Evolutionary conservation across 2,797 vertebrate species (phyloP).

Genomic region (Trachops cirrhosus): DNA sequence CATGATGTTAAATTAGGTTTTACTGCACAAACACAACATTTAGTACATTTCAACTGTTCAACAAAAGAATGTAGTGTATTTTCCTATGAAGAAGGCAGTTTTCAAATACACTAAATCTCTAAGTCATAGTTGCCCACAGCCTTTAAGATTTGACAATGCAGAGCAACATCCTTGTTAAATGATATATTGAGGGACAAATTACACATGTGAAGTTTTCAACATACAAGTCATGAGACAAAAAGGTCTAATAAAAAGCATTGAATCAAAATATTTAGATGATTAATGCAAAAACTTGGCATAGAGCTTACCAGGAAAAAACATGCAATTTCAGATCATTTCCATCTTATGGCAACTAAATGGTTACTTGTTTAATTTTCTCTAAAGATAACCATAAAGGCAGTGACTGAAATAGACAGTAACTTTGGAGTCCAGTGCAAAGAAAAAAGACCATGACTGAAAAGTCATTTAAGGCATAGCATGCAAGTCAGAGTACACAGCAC

Average conservation of each 20-base stretch:
- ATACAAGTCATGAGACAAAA: conserved; percentile 7
- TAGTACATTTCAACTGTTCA: neutral
- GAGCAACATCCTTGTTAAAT: conserved; percentile 47
- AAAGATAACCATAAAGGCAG: conserved; percentile 30
- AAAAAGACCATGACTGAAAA: conserved; percentile 26
- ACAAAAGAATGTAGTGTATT: neutral
- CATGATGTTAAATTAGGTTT: neutral
- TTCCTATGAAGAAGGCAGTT: conserved; percentile 26
- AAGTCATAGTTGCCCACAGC: neutral
- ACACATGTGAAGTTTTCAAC: conserved; percentile 52
- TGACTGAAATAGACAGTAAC: conserved; percentile 1
- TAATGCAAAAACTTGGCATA: conserved; percentile 38
- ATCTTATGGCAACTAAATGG: neutral
- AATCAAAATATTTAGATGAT: conserved; percentile 61
- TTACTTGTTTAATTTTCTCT: conserved; percentile 54
- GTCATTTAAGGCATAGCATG: neutral
- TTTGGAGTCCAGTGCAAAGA: neutral
- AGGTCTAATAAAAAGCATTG: neutral
- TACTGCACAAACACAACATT: conserved; percentile 4
- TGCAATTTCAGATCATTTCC: conserved; percentile 36
- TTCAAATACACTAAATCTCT: conserved; percentile 19
- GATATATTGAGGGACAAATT: conserved; percentile 33
- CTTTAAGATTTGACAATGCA: conserved; percentile 47
- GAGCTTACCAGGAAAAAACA: neutral
- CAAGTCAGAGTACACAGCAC: conserved; percentile 32